Percentiles rank a stretch among this genome's conserved stretches.
phyloP scores from a whole-genome alignment of 2,113 vertebrate genomes.

The Ochotona curzoniae region DNA sequence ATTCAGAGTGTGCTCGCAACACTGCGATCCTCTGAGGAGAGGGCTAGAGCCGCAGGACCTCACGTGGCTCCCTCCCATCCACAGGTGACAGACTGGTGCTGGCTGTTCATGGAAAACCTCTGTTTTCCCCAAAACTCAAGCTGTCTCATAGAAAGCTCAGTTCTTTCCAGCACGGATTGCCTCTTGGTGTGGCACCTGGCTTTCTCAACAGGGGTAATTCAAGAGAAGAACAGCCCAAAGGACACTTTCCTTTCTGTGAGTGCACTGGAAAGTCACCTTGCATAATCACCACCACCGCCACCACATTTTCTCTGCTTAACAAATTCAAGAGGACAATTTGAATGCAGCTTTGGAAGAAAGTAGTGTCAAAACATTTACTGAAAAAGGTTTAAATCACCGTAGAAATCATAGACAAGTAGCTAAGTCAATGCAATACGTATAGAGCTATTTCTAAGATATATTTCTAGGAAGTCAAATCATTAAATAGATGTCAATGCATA shows the following conservation, averaged over 20 bases:
- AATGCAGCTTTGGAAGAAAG: background rate
- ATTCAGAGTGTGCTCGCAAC: background rate
- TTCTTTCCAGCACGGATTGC: background rate
- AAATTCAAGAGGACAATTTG: background rate
- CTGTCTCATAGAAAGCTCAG: background rate
- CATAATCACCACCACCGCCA: background rate
- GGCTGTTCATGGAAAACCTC: background rate
- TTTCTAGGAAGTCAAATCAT: background rate
- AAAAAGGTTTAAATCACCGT: background rate
- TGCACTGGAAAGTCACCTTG: background rate
- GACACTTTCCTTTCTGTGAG: background rate
- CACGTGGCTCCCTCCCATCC: too few species aligned
- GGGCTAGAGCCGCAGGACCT: background rate
- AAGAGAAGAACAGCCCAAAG: background rate
- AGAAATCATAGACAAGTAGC: background rate
- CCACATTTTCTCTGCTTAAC: background rate
- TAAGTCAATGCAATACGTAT: background rate
- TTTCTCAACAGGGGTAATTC: background rate
- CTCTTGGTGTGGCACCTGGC: background rate
- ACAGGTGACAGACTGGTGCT: background rate
- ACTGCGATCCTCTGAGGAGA: background rate
- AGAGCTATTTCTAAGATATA: slow-evolving; percentile 6
- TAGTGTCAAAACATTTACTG: background rate
- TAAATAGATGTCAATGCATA: background rate
- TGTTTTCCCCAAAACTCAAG: background rate